Base-by-base conservation (phyloP, 2,888 invertebrate species). In the Hedya salicella region DNA sequence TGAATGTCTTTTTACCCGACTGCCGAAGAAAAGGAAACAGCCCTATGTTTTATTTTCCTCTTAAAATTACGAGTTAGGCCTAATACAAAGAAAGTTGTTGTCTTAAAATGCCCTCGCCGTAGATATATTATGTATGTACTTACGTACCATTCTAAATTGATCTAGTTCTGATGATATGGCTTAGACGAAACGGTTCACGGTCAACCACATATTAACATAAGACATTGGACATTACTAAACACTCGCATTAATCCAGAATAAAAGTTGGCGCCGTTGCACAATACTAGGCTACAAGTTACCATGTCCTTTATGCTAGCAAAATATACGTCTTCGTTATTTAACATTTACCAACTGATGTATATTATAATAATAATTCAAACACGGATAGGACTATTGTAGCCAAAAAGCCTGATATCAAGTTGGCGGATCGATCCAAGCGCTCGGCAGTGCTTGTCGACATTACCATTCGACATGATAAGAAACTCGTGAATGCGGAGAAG, bases 131-230 rank as follows among this genome's bases (percentile, higher is more conserved):
- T 25, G 6, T 25, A 25, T 25, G 6, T 25, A 25, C 6, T 30
- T 46, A 30, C 11, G 25, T 44, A 44, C 59, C 59, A 25, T 42
- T 57, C 64, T 59, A 59, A 64, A 59, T 59, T 64, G 64, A 59
- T 64, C 64, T 59, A 64, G 57, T 59, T 64, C 36, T 52, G 11
- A 50, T 44, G 59, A 64, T 64, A 64, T 36, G 57, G 64, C 50
- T 52, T 32, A 64, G 64, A 25, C 57, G 36, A 52, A 59, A 52
- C 64, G 14, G 64, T 64, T 64, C 57, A 64, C 50, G 64, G 59
- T n/a, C 59, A 59, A 64, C 64, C 16, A 36, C 49, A 30, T 42
- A 63, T 63, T 63, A 48, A 57, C 56, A 57, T 57, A 25, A 42
- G 42, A 30, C 25, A 44, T 57, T 57, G 44, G 56, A 30, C 44